Base-by-base conservation (phyloP, 2,888 invertebrate species). In the Agrotis clavis region DNA sequence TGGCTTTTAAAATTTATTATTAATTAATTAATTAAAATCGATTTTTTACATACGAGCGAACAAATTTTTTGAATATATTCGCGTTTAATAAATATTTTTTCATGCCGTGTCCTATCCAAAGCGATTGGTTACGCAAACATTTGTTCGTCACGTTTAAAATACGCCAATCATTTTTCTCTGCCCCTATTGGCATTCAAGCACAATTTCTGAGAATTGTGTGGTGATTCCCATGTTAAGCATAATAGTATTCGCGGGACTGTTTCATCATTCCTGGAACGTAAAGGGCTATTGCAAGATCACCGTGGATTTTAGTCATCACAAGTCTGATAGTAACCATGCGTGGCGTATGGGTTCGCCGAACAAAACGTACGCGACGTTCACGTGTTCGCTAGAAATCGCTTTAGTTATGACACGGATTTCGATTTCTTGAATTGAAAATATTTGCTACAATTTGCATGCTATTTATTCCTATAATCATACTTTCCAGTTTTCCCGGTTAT, bases 401-500 rank as follows among this genome's bases (percentile, higher is more conserved):
- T 35, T 57, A 14, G n/a, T 57, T 57, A 57, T 7, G 6, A 35
- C 35, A 41, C 5, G 57, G 57, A 13, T 4, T 35, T 41, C 18
- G 16, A 66, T 0, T 25, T 47, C 62, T 62, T 41, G 1, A 57
- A 61, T 60, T 56, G 11, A 53, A 47, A 30, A 50, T 35, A 41
- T 79, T 70, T 64, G 53, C 65, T 75, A 67, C 30, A n/a, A 67
- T 71, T 60, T 63, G 57, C 65, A 72, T 71, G 59, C 59, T 68
- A 72, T 50, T 66, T 82, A 63, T 68, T 65, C 57, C 47, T 65
- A 53, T 45, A 14, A 50, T 41, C 67, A 67, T 74, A 74, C 50
- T 76, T 72, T 74, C 72, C 64, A 74, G 13, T 77, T 77, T 71
- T 50, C 41, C 81, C 56, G 47, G 63, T 70, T 56, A 70, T 70